Base-by-base conservation (phyloP, 2,113 vertebrate species). In the Podilymbus podiceps region DNA sequence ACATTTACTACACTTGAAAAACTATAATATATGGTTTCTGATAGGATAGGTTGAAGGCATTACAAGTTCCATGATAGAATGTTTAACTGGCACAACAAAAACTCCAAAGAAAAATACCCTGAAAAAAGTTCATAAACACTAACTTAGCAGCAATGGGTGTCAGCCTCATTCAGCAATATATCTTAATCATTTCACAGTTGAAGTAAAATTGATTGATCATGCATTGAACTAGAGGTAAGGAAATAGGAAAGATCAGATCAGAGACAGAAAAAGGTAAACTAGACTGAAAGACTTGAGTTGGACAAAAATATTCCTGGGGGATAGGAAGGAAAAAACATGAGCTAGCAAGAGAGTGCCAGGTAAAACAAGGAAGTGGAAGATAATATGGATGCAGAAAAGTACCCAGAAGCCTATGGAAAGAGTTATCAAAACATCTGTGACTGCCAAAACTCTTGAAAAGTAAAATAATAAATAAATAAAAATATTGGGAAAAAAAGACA, bases 91-190 rank as follows among this genome's bases (percentile, higher is more conserved):
- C 16, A 76, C 15, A 80, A 77, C 11, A 76, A 76, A 94, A 93
- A 27, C 17, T 87, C 21, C 33, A 12, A 81, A 72, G 73, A 88
- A 91, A 92, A 95, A 94, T 55, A 96, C 53, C 74, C 85, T 79
- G 22, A 68, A 76, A 63, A 40, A 93, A 55, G 47, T 62, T 84
- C 22, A 33, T 88, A 53, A 60, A 91, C 31, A 27, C 67, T 91
- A 92, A 72, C 13, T 47, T 67, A 73, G 47, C 27, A 85, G 80
- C 84, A 97, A 75, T 28, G 63, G 46, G 24, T 63, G 33, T 88
- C 52, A 92, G 62, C 46, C 77, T 76, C 55, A 74, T 59, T 82
- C 94, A 93, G 62, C 60, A 90, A 93, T 24, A 23, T 60, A 95
- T 22, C 20, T 90, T 78, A 84, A 56, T 59, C n/a, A 90, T 72